These are phyloP conservation scores for Chlamydotis undulata DNA, from an alignment of 2,113 vertebrate genomes.

Conservation along the genomic window DNA sequence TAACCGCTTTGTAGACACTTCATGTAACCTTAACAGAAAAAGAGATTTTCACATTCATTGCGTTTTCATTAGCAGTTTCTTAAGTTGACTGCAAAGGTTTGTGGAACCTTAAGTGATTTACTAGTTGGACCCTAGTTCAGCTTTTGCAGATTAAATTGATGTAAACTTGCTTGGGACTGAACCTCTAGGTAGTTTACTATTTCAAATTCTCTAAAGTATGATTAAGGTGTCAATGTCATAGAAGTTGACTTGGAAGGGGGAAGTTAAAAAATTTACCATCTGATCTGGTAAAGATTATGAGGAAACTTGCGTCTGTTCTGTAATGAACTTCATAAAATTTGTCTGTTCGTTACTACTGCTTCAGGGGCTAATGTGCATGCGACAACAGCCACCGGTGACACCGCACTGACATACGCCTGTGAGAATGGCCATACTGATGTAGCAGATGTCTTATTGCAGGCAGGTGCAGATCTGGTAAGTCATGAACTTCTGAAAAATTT, in stretches of 20 bases:
- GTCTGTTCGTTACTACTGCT: not conserved
- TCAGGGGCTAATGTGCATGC: slow-evolving; percentile 96
- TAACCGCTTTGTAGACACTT: not conserved
- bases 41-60: accelerated
- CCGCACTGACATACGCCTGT: slow-evolving; percentile 95
- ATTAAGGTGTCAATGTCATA: not conserved
- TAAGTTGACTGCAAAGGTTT: not conserved
- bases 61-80: not conserved
- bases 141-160: not conserved
- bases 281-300: not conserved
- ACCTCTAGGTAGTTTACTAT: not conserved
- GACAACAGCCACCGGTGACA: slow-evolving; percentile 97
- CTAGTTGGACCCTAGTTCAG: not conserved
- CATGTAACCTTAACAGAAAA: not conserved
- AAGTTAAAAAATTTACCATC: not conserved
- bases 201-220: not conserved
- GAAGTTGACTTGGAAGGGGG: not conserved
- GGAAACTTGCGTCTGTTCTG: accelerated
- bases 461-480: slow-evolving; percentile 94
- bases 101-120: not conserved
- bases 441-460: slow-evolving; percentile 95
- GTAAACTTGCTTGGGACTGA: not conserved
- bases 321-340: not conserved
- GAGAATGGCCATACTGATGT: slow-evolving; percentile 99
- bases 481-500: not conserved